Conservation (phyloP, 2,888 invertebrate species). For the Melanargia galathea region DNA sequence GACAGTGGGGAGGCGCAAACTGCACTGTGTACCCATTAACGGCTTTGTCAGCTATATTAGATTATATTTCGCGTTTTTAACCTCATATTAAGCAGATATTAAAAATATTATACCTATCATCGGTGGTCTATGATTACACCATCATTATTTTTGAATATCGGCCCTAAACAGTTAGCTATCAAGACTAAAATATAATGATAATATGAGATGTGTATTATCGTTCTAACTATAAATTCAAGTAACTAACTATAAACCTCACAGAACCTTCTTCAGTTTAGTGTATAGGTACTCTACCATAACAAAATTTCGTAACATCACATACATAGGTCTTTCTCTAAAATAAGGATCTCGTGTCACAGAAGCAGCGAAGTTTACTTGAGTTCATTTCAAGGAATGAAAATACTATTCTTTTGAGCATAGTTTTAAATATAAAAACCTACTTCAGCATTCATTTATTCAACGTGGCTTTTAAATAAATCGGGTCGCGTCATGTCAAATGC, state of each 20-base stretch:
- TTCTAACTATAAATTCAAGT: no score
- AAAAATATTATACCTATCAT: not conserved
- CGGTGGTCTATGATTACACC: no score
- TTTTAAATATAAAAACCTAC: conserved; percentile 24
- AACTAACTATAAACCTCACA: no score
- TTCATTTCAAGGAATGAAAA: conserved; percentile 20
- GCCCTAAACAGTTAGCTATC: no score
- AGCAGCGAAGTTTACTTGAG: conserved; percentile 10
- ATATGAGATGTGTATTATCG: no score
- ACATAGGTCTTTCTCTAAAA: not conserved
- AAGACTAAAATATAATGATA: no score
- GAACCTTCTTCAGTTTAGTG: no score
- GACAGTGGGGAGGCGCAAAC: conserved; percentile 33
- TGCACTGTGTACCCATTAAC: conserved; percentile 16
- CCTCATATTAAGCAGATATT: not conserved
- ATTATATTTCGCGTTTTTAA: not conserved
- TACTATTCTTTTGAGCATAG: conserved; percentile 18
- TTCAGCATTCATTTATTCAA: conserved; percentile 23
- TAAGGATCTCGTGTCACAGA: not conserved
- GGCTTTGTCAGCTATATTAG: not conserved
- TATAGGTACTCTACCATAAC: not conserved
- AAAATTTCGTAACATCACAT: not conserved
- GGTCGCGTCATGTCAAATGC: conserved; percentile 34
- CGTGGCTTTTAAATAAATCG: conserved; percentile 30
- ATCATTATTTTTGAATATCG: no score